Percentiles rank a stretch among this genome's conserved stretches.
These are phyloP conservation scores for Drosophila limbata DNA, from an alignment of 2,888 invertebrate species.

Conservation along the genomic window DNA sequence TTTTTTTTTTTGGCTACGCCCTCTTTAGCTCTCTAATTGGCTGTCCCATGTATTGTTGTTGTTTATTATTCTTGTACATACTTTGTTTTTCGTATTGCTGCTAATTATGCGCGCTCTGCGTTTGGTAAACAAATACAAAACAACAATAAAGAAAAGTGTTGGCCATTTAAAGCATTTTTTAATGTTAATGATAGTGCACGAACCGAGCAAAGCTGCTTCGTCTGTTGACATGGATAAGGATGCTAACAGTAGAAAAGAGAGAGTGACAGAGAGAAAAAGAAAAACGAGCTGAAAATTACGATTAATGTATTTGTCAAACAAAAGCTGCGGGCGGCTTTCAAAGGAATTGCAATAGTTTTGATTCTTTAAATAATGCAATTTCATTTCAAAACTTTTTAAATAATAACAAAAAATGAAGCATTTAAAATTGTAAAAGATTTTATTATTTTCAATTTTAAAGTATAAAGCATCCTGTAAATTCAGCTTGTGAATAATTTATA, in stretches of 20 bases:
- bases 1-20: slow-evolving; percentile 18
- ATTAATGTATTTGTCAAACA: slow-evolving; percentile 54
- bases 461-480: too few relatives aligned
- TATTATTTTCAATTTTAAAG: too few relatives aligned
- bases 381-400: background rate
- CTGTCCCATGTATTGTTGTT: slow-evolving; percentile 37
- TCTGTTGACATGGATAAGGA: slow-evolving; percentile 31
- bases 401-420: too few relatives aligned
- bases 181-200: slow-evolving; percentile 74
- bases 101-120: slow-evolving; percentile 72
- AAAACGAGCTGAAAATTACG: slow-evolving; percentile 51
- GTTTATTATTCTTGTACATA: slow-evolving; percentile 8
- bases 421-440: too few relatives aligned
- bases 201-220: slow-evolving; percentile 28
- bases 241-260: background rate
- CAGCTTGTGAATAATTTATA: too few relatives aligned
- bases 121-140: slow-evolving; percentile 42
- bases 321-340: background rate
- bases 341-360: background rate
- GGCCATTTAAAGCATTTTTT: slow-evolving; percentile 60
- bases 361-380: background rate
- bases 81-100: slow-evolving; percentile 38
- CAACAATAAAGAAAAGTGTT: slow-evolving; percentile 39
- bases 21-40: slow-evolving; percentile 57
- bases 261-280: slow-evolving; percentile 8